A percentile compares a stretch with the other conserved stretches of the same genome.
These are phyloP conservation scores for Cyclargus thomasi DNA, from an alignment of 1,140 invertebrate species.

Conservation along the genomic window DNA sequence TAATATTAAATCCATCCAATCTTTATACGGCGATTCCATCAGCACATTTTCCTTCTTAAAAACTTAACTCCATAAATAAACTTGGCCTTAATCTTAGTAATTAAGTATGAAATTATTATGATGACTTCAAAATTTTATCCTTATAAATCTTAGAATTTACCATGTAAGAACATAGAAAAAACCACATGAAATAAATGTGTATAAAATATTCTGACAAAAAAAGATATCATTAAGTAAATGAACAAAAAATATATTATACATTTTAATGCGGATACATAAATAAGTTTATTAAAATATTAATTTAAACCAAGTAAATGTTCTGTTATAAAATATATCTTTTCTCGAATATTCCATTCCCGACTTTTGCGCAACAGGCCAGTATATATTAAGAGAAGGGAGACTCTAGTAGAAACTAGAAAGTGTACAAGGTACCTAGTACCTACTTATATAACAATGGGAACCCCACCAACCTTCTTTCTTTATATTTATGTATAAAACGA, in stretches of 20 bases:
- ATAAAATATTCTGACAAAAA: not conserved
- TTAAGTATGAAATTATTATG: conserved; percentile 2
- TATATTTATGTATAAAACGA: not conserved
- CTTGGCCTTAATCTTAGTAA: not conserved
- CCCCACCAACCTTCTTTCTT: too few species aligned
- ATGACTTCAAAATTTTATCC: conserved; percentile 5
- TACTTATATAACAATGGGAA: too few species aligned
- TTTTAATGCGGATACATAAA: not conserved
- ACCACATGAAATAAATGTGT: not conserved
- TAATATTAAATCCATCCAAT: too few species aligned
- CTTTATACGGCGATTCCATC: too few species aligned
- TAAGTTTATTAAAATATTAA: not conserved
- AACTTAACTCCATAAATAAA: not conserved
- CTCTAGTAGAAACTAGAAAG: too few species aligned
- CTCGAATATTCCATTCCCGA: too few species aligned
- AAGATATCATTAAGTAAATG: not conserved
- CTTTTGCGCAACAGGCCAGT: too few species aligned
- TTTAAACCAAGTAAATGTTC: too few species aligned
- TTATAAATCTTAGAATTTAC: not conserved
- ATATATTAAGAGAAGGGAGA: too few species aligned
- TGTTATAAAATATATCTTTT: too few species aligned
- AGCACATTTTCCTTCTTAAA: too few species aligned
- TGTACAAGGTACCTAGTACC: too few species aligned
- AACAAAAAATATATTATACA: not conserved
- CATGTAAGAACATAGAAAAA: not conserved